phyloP scores from a whole-genome alignment of 2,888 invertebrate species.

The Tiphia femorata region DNA sequence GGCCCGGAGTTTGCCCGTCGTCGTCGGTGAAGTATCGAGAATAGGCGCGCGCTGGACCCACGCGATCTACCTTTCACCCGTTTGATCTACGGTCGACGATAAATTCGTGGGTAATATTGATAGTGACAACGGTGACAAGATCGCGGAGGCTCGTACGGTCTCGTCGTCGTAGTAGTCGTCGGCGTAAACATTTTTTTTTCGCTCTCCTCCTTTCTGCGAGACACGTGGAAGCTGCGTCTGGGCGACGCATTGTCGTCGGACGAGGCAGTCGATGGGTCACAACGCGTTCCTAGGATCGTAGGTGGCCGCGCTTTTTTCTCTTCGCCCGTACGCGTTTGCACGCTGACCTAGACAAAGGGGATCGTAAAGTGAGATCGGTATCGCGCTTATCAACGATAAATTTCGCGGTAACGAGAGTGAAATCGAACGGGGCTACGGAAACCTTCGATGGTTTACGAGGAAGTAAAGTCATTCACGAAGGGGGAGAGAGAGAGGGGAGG shows the following conservation, averaged over 20 bases:
- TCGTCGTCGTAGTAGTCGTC: no score
- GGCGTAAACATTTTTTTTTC: not conserved
- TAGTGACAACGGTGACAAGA: constrained; percentile 14
- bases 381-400: not conserved
- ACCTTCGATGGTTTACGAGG: no score
- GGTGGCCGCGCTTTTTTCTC: not conserved
- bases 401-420: constrained; percentile 8
- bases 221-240: not conserved
- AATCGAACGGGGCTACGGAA: constrained; percentile 4
- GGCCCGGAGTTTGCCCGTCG: constrained; percentile 11
- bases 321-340: no score
- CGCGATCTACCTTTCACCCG: constrained; percentile 34
- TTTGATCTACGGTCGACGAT: constrained; percentile 26
- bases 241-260: not conserved
- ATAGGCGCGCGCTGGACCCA: constrained; percentile 19
- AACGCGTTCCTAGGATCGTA: not conserved
- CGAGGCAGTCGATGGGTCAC: not conserved
- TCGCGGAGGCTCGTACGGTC: constrained; percentile 4
- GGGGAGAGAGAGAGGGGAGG: not conserved
- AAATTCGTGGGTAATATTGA: constrained; percentile 28
- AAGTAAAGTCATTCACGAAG: not conserved
- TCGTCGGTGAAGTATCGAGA: not conserved
- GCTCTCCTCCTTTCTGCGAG: not conserved
- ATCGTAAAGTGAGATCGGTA: not conserved
- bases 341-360: not conserved